These are phyloP conservation scores for Tenthredo mesomela DNA, from an alignment of 2,888 invertebrate genomes.

Conservation along the genomic window DNA sequence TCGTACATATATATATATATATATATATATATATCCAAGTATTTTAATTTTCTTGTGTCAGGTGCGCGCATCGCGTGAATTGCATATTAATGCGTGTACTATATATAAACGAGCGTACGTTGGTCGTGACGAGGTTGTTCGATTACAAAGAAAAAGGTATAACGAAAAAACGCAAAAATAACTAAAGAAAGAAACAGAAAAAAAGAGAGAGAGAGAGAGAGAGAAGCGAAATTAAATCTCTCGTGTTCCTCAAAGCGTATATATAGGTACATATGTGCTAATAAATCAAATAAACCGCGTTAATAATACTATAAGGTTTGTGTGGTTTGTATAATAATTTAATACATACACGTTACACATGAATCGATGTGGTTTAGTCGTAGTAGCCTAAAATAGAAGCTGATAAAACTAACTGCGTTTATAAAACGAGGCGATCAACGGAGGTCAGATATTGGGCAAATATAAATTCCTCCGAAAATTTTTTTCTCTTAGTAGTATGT, in stretches of 20 bases:
- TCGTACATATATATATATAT: neutral
- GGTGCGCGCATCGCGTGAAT: neutral
- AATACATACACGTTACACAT: neutral
- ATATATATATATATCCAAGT: neutral
- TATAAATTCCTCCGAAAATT: neutral
- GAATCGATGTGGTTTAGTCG: neutral
- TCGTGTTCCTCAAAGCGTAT: neutral
- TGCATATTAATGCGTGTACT: neutral
- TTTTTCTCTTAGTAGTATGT: neutral
- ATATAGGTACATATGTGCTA: neutral
- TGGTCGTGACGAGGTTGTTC: neutral
- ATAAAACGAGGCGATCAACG: neutral
- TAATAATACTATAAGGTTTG: neutral
- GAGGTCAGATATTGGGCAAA: neutral
- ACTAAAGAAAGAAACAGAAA: neutral
- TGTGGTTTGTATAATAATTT: neutral
- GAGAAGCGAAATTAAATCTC: neutral
- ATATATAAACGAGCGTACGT: neutral
- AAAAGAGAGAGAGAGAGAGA: neutral
- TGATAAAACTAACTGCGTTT: conserved; percentile 3
- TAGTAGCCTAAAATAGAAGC: neutral
- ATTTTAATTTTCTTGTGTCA: neutral
- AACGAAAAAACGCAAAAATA: no score
- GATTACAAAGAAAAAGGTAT: neutral
- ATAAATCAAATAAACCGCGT: neutral